These are phyloP conservation scores for Hypsibius dujardini DNA, from an alignment of 1,140 invertebrate genomes.

Conservation along the genomic window DNA sequence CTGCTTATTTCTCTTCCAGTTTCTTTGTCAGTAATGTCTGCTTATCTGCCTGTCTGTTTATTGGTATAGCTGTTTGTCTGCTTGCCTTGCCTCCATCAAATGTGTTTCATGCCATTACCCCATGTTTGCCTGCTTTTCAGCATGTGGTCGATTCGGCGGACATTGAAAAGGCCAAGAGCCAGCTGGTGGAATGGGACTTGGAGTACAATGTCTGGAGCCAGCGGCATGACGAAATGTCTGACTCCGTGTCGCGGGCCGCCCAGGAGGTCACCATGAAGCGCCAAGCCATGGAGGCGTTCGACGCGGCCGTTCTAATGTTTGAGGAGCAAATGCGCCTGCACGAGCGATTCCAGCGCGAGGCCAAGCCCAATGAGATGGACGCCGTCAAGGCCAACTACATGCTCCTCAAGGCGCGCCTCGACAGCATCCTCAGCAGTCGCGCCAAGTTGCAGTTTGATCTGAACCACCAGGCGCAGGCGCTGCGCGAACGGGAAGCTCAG, in stretches of 20 bases:
- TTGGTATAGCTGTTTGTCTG: no score
- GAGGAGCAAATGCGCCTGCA: slow-evolving; percentile 70
- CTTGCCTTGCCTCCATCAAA: no score
- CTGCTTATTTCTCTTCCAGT: no score
- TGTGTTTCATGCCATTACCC: no score
- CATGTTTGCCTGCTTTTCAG: background rate
- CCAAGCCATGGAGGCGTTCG: slow-evolving; percentile 67
- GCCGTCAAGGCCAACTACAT: slow-evolving; percentile 28
- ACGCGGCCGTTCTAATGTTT: slow-evolving; percentile 65
- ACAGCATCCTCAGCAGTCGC: slow-evolving; percentile 34
- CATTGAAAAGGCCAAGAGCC: slow-evolving; percentile 50
- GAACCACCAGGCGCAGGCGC: slow-evolving; percentile 1
- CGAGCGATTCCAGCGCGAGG: slow-evolving; percentile 53
- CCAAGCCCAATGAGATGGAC: slow-evolving; percentile 57
- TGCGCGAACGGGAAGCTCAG: background rate
- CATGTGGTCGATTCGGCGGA: slow-evolving; percentile 36
- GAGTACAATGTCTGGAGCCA: slow-evolving; percentile 50
- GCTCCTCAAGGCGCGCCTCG: background rate
- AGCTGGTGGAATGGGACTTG: slow-evolving; percentile 52
- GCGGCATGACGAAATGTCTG: slow-evolving; percentile 52
- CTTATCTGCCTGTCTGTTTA: no score
- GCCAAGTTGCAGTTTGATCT: slow-evolving; percentile 22
- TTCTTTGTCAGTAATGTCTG: no score
- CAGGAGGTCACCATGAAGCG: slow-evolving; percentile 61
- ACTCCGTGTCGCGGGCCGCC: slow-evolving; percentile 47